Evolutionary conservation across 30 jellyfish, hydroid and myxozoan genomes (phyloP), one percentile per base, ranked within the genome.

Genomic region (Mastigias papua): DNA sequence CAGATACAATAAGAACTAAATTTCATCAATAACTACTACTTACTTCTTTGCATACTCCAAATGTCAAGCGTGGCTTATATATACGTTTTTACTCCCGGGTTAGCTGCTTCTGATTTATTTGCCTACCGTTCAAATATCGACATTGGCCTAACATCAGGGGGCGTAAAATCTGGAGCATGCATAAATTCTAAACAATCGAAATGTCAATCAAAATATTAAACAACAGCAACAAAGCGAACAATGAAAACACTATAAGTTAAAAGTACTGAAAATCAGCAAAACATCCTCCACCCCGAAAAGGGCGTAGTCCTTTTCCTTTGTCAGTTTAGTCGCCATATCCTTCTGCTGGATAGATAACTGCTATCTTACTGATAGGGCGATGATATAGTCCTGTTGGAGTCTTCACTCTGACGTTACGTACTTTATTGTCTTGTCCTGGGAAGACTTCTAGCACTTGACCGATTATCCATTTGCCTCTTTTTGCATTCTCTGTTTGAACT

Each of bases 401-500:
- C 37, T 86, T 75, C 22, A 78, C 93, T 21, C 28, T 69, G 20
- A 88, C 96, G 35, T 54, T 50, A 65, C 88, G 78, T 8, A 78
- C 87, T 51, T 78, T 31, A 66, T 88, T 88, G 29, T 88, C 96
- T 48, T 78, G 48, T 88, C 96, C 91, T 1, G 92, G 92, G 72
- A 68, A 50, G 67, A 51, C 69, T 51, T 79, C 80, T 8, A 79
- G 27, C 15, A 79, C 62, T n/a, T 70, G 61, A 13, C 76, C 76
- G 27, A 76, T 50, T 4, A 26, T 79, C 89, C 89, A 79, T 63
- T 79, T 79, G 1, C 89, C 81, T 79, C 89, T 32, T 78, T 28
- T 79, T 57, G 89, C 80, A 34, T 79, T 79, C 61, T 74, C 62
- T 20, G 61, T 78, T 1, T 78, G 80, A 61, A 79, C 89, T 19